Evolutionary conservation across 1,140 invertebrate species (phyloP).

Genomic region (Sminthurinus signatus): DNA sequence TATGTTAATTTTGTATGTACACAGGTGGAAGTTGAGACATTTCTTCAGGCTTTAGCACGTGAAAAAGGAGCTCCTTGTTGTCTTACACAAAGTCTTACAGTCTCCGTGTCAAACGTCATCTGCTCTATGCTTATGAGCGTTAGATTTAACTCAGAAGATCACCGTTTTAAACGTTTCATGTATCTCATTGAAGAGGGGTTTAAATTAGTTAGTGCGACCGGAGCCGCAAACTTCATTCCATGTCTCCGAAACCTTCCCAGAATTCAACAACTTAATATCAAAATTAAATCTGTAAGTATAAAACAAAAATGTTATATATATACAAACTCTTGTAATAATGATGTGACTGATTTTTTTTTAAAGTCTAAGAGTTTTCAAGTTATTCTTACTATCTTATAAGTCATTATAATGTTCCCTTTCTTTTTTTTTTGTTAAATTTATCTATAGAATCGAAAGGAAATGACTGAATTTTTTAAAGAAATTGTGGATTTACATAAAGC

Average conservation of each 20-base stretch:
- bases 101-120: slow-evolving; percentile 83
- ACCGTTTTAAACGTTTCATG: slow-evolving; percentile 69
- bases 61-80: slow-evolving; percentile 59
- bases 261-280: slow-evolving; percentile 61
- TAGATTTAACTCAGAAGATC: slow-evolving; percentile 68
- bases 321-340: background rate
- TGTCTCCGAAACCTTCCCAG: slow-evolving; percentile 65
- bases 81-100: slow-evolving; percentile 63
- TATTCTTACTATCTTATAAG: background rate
- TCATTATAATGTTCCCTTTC: background rate
- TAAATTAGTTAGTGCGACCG: slow-evolving; percentile 62
- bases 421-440: background rate
- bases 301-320: background rate
- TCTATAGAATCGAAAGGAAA: slow-evolving; percentile 65
- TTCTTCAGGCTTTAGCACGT: slow-evolving; percentile 57
- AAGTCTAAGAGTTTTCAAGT: background rate
- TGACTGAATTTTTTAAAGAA: slow-evolving; percentile 73
- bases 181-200: slow-evolving; percentile 81
- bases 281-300: slow-evolving; percentile 57
- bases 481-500: slow-evolving; percentile 70
- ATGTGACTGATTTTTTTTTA: background rate
- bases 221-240: slow-evolving; percentile 63
- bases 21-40: slow-evolving; percentile 68
- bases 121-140: slow-evolving; percentile 84
- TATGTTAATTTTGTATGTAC: slow-evolving; percentile 35